These are phyloP conservation scores for Megaptera novaeangliae DNA, from an alignment of 2,113 vertebrate species.

Conservation along the genomic window DNA sequence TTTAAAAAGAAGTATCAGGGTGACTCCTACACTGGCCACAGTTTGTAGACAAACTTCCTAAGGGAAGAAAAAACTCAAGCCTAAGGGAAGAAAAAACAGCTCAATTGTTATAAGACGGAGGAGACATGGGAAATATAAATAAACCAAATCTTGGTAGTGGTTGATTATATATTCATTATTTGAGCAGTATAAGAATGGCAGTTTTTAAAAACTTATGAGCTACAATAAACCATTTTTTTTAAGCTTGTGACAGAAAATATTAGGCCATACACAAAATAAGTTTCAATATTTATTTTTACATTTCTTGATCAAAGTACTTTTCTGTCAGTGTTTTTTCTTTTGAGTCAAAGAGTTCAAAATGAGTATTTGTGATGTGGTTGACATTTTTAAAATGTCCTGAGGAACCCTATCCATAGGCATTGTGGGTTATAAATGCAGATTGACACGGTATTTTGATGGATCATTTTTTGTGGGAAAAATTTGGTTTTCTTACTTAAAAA, in stretches of 20 bases:
- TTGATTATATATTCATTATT: not conserved
- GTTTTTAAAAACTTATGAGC: not conserved
- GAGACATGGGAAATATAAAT: conserved; percentile 32
- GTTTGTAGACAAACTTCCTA: not conserved
- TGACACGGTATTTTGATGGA: conserved; percentile 52
- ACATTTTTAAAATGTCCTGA: conserved; percentile 70
- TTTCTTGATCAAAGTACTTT: conserved; percentile 45
- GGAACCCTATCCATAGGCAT: conserved; percentile 37
- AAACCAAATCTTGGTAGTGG: not conserved
- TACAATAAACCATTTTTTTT: conserved; percentile 21
- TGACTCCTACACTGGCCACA: not conserved
- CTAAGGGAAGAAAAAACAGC: not conserved
- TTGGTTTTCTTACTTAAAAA: conserved; percentile 45
- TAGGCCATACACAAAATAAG: not conserved
- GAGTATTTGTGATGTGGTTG: conserved; percentile 68
- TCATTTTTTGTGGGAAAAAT: conserved; percentile 62
- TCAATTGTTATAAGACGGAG: not conserved
- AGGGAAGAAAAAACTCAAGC: not conserved
- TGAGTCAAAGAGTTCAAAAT: conserved; percentile 58
- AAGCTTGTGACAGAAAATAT: conserved; percentile 25
- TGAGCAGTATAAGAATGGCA: not conserved
- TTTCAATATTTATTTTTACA: conserved; percentile 37
- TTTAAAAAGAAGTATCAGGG: not conserved
- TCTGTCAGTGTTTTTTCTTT: conserved; percentile 35
- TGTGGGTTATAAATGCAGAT: conserved; percentile 60